Conservation (phyloP, 2,113 vertebrate species). For the Oxyruncus cristatus region DNA sequence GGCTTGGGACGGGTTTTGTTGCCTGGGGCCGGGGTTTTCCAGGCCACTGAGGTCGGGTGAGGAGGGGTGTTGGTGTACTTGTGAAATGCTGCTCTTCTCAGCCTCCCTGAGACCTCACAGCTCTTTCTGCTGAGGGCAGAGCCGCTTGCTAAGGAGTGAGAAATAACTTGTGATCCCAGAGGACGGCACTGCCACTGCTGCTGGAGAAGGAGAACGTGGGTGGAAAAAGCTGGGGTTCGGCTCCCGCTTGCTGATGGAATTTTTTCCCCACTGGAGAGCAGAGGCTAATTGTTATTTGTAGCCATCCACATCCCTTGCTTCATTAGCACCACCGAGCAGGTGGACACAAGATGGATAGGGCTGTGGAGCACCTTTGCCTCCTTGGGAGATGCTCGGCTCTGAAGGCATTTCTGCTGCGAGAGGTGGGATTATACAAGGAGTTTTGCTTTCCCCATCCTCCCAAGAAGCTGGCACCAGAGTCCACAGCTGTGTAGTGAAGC, state of each 20-base stretch:
- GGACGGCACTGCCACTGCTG: neutral
- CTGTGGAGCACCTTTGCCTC: neutral
- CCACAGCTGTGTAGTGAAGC: neutral
- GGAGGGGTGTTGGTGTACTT: neutral
- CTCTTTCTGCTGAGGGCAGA: neutral
- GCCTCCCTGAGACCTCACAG: neutral
- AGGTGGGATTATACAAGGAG: neutral
- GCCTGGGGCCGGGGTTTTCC: neutral
- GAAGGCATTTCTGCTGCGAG: neutral
- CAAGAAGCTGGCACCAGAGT: neutral
- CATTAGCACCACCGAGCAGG: neutral
- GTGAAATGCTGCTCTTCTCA: neutral
- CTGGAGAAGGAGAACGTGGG: neutral
- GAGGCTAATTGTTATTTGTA: neutral
- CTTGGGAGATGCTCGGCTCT: accelerated
- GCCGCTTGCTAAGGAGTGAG: neutral
- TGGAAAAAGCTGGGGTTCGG: neutral
- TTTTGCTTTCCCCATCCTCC: neutral
- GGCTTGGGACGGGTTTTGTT: neutral
- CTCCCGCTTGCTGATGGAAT: neutral
- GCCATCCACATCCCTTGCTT: neutral
- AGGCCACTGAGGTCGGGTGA: neutral
- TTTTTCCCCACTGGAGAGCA: neutral
- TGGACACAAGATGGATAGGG: neutral
- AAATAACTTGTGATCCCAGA: neutral